Evolutionary conservation across 2,113 vertebrate species (phyloP), one percentile per base, ranked within the genome.

Genomic region (Chrysochloris asiatica): DNA sequence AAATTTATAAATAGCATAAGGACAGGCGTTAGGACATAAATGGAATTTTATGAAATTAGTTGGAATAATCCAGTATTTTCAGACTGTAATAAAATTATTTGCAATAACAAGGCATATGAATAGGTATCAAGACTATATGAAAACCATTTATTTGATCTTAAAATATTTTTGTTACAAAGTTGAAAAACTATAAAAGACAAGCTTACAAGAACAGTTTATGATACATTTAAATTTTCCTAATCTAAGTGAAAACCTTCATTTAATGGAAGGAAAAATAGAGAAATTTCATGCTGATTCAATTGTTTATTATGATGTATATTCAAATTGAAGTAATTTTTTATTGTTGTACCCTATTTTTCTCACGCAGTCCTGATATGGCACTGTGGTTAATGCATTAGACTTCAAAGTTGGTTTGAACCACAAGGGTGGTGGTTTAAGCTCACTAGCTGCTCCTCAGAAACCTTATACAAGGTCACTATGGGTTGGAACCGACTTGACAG

Each of bases 281-380:
- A 72, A 93, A 95, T 72, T 50, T 81, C 75, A 86, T 93, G 84
- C 36, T 91, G 87, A 87, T 91, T 92, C 36, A 79, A 78, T 50
- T 78, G n/a, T n/a, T 82, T 87, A 75, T 87, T 78, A 71, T 75
- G 13, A 77, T 81, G 1, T 45, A 48, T 86, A 78, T 24, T 16
- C 9, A 81, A 45, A n/a, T n/a, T n/a, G n/a, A 92, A n/a, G 89
- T 73, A 92, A 28, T 75, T 95, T 75, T 95, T 86, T 45, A 78
- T 75, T 91, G 11, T 11, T 79, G 2, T 82, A 67, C 30, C 69
- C 69, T 69, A 63, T 48, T 90, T 90, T 93, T 76, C 33, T n/a
- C n/a, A n/a, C n/a, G n/a, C n/a, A n/a, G n/a, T n/a, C n/a, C n/a
- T n/a, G n/a, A n/a, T n/a, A n/a, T n/a, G n/a, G n/a, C n/a, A n/a